A percentile compares a stretch with the other conserved stretches of the same genome.
These are phyloP conservation scores for Thereva unica DNA, from an alignment of 2,888 invertebrate genomes.

Conservation along the genomic window DNA sequence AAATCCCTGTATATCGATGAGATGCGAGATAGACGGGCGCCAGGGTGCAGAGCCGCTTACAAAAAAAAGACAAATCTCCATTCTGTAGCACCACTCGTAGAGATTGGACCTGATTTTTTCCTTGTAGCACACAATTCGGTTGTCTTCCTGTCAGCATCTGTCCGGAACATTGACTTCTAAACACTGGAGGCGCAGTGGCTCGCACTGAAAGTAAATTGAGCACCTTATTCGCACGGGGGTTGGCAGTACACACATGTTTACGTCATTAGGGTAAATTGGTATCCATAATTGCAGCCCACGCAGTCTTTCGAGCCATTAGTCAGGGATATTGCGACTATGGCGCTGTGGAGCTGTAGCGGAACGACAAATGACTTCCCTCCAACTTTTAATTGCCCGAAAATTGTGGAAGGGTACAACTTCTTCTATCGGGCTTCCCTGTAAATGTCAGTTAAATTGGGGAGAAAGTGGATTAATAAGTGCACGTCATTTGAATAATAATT, in stretches of 20 bases:
- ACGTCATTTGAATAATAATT: slow-evolving; percentile 42
- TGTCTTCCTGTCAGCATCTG: slow-evolving; percentile 34
- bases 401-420: slow-evolving; percentile 6
- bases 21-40: slow-evolving; percentile 34
- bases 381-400: slow-evolving; percentile 35
- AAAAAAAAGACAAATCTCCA: slow-evolving; percentile 10
- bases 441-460: slow-evolving; percentile 41
- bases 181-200: background rate
- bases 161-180: slow-evolving; percentile 29
- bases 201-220: slow-evolving; percentile 10
- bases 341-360: slow-evolving; percentile 3
- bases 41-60: slow-evolving; percentile 5
- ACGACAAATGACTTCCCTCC: slow-evolving; percentile 25
- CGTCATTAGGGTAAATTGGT: slow-evolving; percentile 39
- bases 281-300: slow-evolving; percentile 39
- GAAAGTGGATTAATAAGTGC: slow-evolving; percentile 38
- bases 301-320: slow-evolving; percentile 39
- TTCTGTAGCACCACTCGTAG: background rate
- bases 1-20: slow-evolving; percentile 36
- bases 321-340: slow-evolving; percentile 21
- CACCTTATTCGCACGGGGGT: slow-evolving; percentile 14
- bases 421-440: slow-evolving; percentile 24
- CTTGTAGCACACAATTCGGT: slow-evolving; percentile 16
- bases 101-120: slow-evolving; percentile 7
- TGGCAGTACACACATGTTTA: slow-evolving; percentile 36